Base-by-base conservation (phyloP, 2,113 vertebrate genomes). In the Poeciliopsis prolifica region DNA sequence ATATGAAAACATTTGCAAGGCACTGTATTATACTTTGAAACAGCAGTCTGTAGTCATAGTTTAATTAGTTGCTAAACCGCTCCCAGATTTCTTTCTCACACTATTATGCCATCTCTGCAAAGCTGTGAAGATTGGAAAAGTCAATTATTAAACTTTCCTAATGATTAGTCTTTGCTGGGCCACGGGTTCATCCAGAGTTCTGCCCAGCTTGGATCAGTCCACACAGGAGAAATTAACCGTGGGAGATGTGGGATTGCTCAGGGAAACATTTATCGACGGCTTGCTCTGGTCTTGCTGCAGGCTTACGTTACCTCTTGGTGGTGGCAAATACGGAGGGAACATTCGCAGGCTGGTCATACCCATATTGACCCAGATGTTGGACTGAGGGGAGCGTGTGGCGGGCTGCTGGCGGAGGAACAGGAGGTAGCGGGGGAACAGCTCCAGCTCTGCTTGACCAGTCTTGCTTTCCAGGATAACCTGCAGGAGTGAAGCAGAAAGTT, bases 331-430 rank as follows among this genome's bases (percentile, higher is more conserved):
- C 81, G 96, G 96, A 93, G 97, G 97, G 94, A 97, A 97, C 96
- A 97, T 96, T 96, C 96, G 95, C 94, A 97, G 96, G 96, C 95
- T 97, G 96, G 96, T 97, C 98, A 98, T 99, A 99, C 98, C 98
- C 97, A 99, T 98, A 96, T 99, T 99, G 93, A 98, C 96, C 98
- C 98, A 99, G 95, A 99, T 97, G 95, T 99, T 99, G 85, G 97
- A 97, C 93, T 99, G 98, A 76, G 97, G 97, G 14, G 96, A 95
- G 87, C 97, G 96, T 0, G 96, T 95, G 63, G 96, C 97, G 8
- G 96, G 97, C 93, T 99, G 97, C 90, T 99, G 98, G 76, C 97
- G 95, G 79, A 99, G 95, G 93, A 99, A 99, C 61, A 99, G 97
- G 82, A 99, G 95, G 90, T 97, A 97, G 3, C 96, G 95, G 14